These are phyloP conservation scores for Mesocentrotus franciscanus DNA, from an alignment of 53 echinoderm and acorn worm species.

Conservation along the genomic window DNA sequence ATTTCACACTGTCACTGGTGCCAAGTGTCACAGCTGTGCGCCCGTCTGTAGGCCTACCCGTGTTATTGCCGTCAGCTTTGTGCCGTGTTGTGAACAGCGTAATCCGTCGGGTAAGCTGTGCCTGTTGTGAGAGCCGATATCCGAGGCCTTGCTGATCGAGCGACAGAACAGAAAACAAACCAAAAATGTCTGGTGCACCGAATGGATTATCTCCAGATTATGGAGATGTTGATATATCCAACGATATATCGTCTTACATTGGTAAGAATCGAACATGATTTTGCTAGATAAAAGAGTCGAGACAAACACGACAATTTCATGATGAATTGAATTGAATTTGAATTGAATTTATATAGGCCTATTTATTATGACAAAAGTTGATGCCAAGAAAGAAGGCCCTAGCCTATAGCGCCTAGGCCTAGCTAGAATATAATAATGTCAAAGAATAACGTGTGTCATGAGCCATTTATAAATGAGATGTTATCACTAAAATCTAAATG, in stretches of 20 bases:
- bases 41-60: not conserved
- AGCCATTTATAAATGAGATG: too few relatives aligned
- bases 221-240: constrained; percentile 48
- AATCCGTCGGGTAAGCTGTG: not conserved
- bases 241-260: constrained; percentile 46
- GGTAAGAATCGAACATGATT: not conserved
- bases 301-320: not conserved
- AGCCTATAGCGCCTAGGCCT: too few relatives aligned
- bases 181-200: constrained; percentile 44
- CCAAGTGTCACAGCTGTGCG: not conserved
- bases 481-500: too few relatives aligned
- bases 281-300: not conserved
- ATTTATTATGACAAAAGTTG: too few relatives aligned
- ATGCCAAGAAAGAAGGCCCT: too few relatives aligned
- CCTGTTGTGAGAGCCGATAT: not conserved
- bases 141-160: not conserved
- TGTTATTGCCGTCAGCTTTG: not conserved
- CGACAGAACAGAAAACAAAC: not conserved
- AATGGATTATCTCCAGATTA: constrained; percentile 47
- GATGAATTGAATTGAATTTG: too few relatives aligned
- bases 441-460: too few relatives aligned
- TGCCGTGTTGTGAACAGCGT: not conserved
- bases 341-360: too few relatives aligned
- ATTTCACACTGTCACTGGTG: not conserved
- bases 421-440: too few relatives aligned